Evolutionary conservation across 2,113 vertebrate genomes (phyloP).

Genomic region (Istiophorus platypterus): DNA sequence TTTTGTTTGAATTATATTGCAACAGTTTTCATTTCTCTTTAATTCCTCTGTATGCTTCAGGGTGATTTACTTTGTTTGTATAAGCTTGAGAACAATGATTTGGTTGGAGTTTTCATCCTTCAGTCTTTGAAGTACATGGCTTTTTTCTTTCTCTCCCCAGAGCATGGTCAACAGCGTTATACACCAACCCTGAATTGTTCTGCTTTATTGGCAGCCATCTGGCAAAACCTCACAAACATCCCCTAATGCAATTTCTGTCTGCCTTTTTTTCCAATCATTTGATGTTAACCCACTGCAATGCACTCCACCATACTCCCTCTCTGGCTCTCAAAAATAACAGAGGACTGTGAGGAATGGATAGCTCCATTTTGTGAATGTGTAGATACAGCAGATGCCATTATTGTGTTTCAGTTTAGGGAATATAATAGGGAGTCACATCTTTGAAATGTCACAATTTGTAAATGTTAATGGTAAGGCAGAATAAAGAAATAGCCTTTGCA

Average conservation of each 20-base stretch:
- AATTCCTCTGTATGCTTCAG: slow-evolving; percentile 24
- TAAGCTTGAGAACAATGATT: slow-evolving; percentile 51
- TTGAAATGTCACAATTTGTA: background rate
- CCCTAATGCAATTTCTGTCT: slow-evolving; percentile 69
- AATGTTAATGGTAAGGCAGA: background rate
- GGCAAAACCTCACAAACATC: slow-evolving; percentile 70
- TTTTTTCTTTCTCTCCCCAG: slow-evolving; percentile 34
- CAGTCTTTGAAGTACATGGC: slow-evolving; percentile 62
- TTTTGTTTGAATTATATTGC: slow-evolving; percentile 28
- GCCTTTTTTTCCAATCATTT: slow-evolving; percentile 62
- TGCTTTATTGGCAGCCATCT: slow-evolving; percentile 75
- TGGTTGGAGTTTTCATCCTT: slow-evolving; percentile 47
- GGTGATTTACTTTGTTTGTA: slow-evolving; percentile 44
- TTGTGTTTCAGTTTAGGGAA: too few species aligned
- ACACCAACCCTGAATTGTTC: slow-evolving; percentile 61
- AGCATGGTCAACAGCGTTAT: slow-evolving; percentile 58
- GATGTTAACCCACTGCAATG: slow-evolving; percentile 48
- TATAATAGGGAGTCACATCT: background rate
- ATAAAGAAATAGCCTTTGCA: too few species aligned
- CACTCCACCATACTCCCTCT: slow-evolving; percentile 3
- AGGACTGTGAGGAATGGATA: too few species aligned
- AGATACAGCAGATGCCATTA: slow-evolving; percentile 1
- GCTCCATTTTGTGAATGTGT: slow-evolving; percentile 4
- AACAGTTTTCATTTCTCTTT: slow-evolving; percentile 19
- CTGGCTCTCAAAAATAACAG: slow-evolving; percentile 11